Percentiles rank a stretch among this genome's conserved stretches.
These are phyloP conservation scores for Dicycla oo DNA, from an alignment of 2,888 invertebrate genomes.

Conservation along the genomic window DNA sequence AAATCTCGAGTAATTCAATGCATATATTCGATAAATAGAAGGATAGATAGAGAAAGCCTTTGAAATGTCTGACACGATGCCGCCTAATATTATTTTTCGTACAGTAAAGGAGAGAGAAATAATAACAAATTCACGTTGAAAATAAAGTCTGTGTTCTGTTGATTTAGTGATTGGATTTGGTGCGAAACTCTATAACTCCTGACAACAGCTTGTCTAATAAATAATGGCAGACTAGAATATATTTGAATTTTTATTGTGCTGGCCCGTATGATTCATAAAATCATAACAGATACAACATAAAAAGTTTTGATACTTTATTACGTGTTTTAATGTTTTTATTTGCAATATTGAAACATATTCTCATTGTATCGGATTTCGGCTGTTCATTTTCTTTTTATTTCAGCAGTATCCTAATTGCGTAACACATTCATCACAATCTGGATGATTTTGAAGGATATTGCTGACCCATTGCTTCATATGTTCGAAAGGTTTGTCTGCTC, in stretches of 20 bases:
- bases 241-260: slow-evolving; percentile 61
- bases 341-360: slow-evolving; percentile 3
- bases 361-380: neutral
- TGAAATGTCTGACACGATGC: slow-evolving; percentile 58
- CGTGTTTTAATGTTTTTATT: slow-evolving; percentile 39
- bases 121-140: slow-evolving; percentile 58
- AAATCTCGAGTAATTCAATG: slow-evolving; percentile 88
- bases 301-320: slow-evolving; percentile 34
- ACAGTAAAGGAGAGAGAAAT: slow-evolving; percentile 31
- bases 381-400: neutral
- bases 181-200: slow-evolving; percentile 62
- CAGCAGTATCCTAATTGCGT: too few relatives aligned
- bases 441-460: too few relatives aligned
- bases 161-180: slow-evolving; percentile 73
- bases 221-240: slow-evolving; percentile 54
- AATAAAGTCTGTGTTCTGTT: slow-evolving; percentile 61
- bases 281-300: slow-evolving; percentile 38
- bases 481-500: too few relatives aligned
- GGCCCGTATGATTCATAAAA: slow-evolving; percentile 42
- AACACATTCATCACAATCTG: too few relatives aligned
- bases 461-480: too few relatives aligned
- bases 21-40: slow-evolving; percentile 77
- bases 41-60: slow-evolving; percentile 42
- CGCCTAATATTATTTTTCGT: slow-evolving; percentile 48
- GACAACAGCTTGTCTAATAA: slow-evolving; percentile 65